phyloP scores from a whole-genome alignment of 2,113 vertebrate species.

The Felis catus region DNA sequence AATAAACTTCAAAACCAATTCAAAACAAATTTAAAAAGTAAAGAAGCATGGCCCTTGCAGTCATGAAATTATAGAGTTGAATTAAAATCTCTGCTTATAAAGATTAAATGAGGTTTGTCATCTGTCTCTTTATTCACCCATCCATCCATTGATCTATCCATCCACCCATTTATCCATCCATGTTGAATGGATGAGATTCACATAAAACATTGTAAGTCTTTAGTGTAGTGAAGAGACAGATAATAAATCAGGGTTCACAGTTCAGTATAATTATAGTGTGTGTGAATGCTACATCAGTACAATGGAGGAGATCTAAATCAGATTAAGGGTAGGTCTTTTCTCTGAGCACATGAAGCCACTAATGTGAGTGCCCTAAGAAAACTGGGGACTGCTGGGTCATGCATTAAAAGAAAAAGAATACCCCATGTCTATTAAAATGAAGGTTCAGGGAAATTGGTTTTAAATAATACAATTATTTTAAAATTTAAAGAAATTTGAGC shows the following conservation, averaged over 20 bases:
- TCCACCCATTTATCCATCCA: not conserved
- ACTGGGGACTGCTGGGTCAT: not conserved
- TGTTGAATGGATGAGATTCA: not conserved
- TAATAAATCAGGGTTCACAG: not conserved
- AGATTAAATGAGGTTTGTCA: not conserved
- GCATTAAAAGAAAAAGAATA: not conserved
- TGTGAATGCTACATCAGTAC: not conserved
- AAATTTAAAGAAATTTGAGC: not conserved
- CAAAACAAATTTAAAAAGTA: too few species aligned
- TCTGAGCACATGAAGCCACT: not conserved
- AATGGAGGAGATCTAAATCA: not conserved
- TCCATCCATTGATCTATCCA: not conserved
- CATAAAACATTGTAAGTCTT: not conserved
- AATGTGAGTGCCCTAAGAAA: not conserved
- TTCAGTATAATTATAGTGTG: not conserved
- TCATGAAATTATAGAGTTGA: not conserved
- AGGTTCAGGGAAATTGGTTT: not conserved
- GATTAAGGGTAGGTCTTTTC: not conserved
- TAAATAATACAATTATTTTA: not conserved
- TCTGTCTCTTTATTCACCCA: not conserved
- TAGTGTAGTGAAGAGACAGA: not conserved
- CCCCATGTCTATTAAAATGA: not conserved
- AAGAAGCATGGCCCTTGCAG: not conserved
- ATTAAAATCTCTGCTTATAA: not conserved
- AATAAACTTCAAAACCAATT: too few species aligned